Conservation (phyloP, 2,797 vertebrate species). For the Melanotaenia pygmaea region DNA sequence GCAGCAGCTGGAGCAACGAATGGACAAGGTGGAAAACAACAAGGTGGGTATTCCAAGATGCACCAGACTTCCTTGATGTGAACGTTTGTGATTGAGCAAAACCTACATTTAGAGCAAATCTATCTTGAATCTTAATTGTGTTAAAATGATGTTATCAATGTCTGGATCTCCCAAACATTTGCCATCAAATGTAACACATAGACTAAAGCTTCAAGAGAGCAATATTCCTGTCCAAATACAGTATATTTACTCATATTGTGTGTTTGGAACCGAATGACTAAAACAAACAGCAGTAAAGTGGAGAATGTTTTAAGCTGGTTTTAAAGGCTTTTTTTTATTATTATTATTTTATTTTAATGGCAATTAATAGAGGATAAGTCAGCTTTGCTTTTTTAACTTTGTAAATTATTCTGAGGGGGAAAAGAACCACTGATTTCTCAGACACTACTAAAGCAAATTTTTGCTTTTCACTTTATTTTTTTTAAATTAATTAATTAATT, state of each 20-base stretch:
- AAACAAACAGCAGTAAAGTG: background rate
- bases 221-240: background rate
- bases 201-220: background rate
- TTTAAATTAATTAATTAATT: no score
- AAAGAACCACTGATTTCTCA: background rate
- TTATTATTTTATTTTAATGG: background rate
- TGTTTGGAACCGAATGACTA: no score
- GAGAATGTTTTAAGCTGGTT: background rate
- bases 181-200: background rate
- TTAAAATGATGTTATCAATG: no score
- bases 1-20: slow-evolving; percentile 38
- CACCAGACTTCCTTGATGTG: background rate
- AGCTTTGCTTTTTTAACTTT: no score
- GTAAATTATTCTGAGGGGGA: no score
- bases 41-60: slow-evolving; percentile 25
- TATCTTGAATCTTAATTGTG: no score
- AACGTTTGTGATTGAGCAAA: background rate
- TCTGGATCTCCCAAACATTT: no score
- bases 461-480: background rate
- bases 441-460: background rate
- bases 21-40: slow-evolving; percentile 46
- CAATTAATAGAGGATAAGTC: background rate
- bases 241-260: background rate
- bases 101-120: no score
- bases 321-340: background rate